phyloP scores from a whole-genome alignment of 2,113 vertebrate genomes.

The Micronycteris hirsuta region DNA sequence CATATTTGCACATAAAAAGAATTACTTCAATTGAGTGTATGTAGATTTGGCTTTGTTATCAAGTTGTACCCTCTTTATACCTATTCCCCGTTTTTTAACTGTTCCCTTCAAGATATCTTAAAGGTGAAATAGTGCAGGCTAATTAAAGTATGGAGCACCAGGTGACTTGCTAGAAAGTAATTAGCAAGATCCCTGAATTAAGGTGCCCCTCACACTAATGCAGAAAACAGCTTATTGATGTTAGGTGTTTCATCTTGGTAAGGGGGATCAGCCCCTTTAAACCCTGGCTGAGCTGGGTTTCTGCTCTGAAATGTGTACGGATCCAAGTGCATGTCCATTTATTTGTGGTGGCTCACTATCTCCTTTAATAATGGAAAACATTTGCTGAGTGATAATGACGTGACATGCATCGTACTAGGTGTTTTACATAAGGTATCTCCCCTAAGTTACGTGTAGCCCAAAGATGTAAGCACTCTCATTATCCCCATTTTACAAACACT shows the following conservation, averaged over 20 bases:
- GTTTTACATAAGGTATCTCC: neutral
- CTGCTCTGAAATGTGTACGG: neutral
- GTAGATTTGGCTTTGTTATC: neutral
- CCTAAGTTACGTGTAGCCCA: neutral
- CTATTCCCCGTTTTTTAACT: neutral
- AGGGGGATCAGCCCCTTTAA: neutral
- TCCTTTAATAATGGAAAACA: neutral
- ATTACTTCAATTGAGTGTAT: neutral
- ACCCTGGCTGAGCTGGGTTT: neutral
- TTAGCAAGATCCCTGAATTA: neutral
- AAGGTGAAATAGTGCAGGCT: neutral
- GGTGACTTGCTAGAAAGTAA: neutral
- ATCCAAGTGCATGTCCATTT: neutral
- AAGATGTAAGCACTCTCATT: neutral
- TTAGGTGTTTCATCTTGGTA: neutral
- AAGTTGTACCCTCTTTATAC: neutral
- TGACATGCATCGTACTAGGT: neutral
- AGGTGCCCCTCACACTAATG: neutral
- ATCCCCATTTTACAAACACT: neutral
- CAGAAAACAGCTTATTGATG: neutral
- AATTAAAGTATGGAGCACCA: neutral
- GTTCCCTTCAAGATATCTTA: neutral
- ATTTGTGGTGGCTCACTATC: neutral
- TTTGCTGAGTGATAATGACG: neutral
- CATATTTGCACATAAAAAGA: neutral